A percentile compares a stretch with the other conserved stretches of the same genome.
These are phyloP conservation scores for Ostrea edulis DNA, from an alignment of 1,140 invertebrate species.

Conservation along the genomic window DNA sequence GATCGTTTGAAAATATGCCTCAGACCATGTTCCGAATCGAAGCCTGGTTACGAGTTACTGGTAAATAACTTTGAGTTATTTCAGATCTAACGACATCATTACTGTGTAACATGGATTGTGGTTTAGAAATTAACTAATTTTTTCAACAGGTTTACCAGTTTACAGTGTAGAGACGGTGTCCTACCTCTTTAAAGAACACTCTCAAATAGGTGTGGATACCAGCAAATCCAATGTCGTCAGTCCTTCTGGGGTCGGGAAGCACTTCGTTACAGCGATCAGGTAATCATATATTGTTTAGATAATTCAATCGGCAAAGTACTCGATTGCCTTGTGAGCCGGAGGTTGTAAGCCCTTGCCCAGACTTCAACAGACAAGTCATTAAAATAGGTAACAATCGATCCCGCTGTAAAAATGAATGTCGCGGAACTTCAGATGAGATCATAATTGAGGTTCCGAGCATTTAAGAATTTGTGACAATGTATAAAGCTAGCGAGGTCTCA, in stretches of 20 bases:
- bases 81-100: too few relatives aligned
- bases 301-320: too few relatives aligned
- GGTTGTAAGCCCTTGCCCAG: too few relatives aligned
- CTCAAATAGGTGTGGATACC: not conserved
- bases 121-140: not conserved
- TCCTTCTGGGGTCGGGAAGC: constrained; percentile 21
- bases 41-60: constrained; percentile 54
- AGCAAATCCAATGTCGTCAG: not conserved
- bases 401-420: too few relatives aligned
- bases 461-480: too few relatives aligned
- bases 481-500: too few relatives aligned
- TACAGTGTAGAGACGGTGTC: constrained; percentile 41
- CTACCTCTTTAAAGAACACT: constrained; percentile 38
- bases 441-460: too few relatives aligned
- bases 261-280: constrained; percentile 46
- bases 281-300: not conserved
- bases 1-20: constrained; percentile 56
- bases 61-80: constrained; percentile 20
- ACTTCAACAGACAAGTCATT: too few relatives aligned
- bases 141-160: constrained; percentile 37
- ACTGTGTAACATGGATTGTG: too few relatives aligned
- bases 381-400: too few relatives aligned
- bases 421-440: too few relatives aligned
- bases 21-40: constrained; percentile 57
- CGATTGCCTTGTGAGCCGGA: too few relatives aligned